Evolutionary conservation across 2,113 vertebrate genomes (phyloP).

Genomic region (Rhabdornis inornatus): DNA sequence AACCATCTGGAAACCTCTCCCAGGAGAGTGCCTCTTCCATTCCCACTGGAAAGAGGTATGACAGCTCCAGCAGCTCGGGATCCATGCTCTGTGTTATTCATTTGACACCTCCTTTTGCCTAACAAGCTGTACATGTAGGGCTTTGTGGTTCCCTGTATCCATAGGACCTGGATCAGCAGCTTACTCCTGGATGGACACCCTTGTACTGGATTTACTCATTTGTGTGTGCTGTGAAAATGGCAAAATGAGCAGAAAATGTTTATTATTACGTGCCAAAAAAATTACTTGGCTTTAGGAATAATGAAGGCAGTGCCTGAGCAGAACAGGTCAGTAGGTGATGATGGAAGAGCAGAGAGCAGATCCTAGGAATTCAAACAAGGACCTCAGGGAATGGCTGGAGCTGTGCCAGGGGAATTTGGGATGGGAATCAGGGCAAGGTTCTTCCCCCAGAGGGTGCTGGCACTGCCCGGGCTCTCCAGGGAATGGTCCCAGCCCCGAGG

Average conservation of each 20-base stretch:
- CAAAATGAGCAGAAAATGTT: not conserved
- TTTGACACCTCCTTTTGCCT: not conserved
- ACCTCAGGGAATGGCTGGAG: not conserved
- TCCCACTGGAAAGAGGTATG: not conserved
- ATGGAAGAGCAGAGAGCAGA: not conserved
- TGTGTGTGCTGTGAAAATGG: not conserved
- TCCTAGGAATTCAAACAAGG: not conserved
- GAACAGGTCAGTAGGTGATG: not conserved
- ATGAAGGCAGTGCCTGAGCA: not conserved
- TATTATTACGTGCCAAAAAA: not conserved
- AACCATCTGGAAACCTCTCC: not conserved
- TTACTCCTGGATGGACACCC: not conserved
- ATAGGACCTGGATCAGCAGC: not conserved
- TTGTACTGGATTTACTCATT: not conserved
- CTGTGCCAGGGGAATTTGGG: accelerated
- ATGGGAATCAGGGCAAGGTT: accelerated
- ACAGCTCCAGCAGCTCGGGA: not conserved
- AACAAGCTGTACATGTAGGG: not conserved
- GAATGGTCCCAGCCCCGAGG: not conserved
- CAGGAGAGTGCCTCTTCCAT: not conserved
- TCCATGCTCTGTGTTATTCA: not conserved
- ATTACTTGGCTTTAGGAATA: not conserved
- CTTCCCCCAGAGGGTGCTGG: not conserved
- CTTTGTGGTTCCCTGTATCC: not conserved
- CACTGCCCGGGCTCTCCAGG: not conserved